Base-by-base conservation (phyloP, 2,888 invertebrate species). In the Cacoxenus indagator region DNA sequence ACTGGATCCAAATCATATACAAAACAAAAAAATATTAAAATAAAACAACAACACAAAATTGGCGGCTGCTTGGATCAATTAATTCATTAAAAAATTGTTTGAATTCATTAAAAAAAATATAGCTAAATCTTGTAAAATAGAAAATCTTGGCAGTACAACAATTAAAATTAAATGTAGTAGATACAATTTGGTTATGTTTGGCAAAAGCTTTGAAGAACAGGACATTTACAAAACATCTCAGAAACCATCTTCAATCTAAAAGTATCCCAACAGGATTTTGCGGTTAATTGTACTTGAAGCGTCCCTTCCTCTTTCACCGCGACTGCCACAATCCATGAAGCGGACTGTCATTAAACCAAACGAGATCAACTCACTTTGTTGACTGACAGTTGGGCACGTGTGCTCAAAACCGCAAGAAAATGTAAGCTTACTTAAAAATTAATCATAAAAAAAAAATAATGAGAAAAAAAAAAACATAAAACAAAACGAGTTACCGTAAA, bases 221-320 rank as follows among this genome's bases (percentile, higher is more conserved):
- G 37, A 37, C 8, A 5, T 37, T 8, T 2, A 37, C 31, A 6
- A 4, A 31, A 31, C 31, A 31, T 6, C 31, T 31, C 14, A 11
- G 8, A 14, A 37, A 37, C 8, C 14, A 37, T 37, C 9, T 37
- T 11, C 14, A 61, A 61, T 43, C 11, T 43, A 3, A 61, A 61
- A 61, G 17, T 57, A 27, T 57, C 14, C n/a, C 27, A 27, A 62
- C 61, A 19, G 61, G 61, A 45, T 62, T 62, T 45, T 62, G 61
- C 24, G 61, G 61, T 45, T 62, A 51, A 51, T 8, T 9, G 5
- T 9, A 17, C 17, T 51, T 22, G 22, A 51, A 51, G 17, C 55
- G 6, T 26, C 3, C 11, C 55, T 27, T 24, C 55, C 55, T 55
- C 14, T 9, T 27, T 1, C 19, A 19, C 48, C 6, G 17, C 6